Percentiles rank a stretch among this genome's conserved stretches.
These are phyloP conservation scores for Amblyraja radiata DNA, from an alignment of 2,797 vertebrate genomes.

Conservation along the genomic window DNA sequence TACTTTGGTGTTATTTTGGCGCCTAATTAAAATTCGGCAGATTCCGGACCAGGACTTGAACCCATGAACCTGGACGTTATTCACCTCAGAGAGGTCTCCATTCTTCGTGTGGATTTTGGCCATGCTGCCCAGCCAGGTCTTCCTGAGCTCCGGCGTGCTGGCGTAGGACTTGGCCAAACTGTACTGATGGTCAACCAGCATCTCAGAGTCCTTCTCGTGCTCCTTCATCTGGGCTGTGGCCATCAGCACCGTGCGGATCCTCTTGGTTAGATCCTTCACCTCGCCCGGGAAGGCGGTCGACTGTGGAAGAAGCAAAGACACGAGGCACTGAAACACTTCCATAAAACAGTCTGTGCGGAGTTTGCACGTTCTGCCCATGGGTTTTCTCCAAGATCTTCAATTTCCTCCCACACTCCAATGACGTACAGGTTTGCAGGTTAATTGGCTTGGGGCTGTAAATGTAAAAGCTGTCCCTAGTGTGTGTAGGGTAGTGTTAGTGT, in stretches of 20 bases:
- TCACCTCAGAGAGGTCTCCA: slow-evolving; percentile 87
- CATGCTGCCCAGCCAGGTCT: slow-evolving; percentile 96
- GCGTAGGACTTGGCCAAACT: slow-evolving; percentile 92
- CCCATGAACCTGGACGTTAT: not conserved
- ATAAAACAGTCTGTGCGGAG: not conserved
- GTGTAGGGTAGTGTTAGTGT: too few species aligned
- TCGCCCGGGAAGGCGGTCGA: slow-evolving; percentile 81
- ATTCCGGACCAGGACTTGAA: not conserved
- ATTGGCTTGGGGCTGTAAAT: too few species aligned
- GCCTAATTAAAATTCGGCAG: not conserved
- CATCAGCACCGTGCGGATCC: slow-evolving; percentile 93
- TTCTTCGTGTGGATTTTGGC: slow-evolving; percentile 91
- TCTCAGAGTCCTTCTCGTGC: slow-evolving; percentile 90
- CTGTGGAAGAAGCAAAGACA: slow-evolving; percentile 55
- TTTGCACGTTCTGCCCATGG: too few species aligned
- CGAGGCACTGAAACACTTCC: not conserved
- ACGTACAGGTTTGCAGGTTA: too few species aligned
- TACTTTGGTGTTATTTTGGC: too few species aligned
- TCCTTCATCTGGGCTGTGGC: slow-evolving; percentile 96
- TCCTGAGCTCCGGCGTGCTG: slow-evolving; percentile 86
- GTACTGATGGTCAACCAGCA: slow-evolving; percentile 92
- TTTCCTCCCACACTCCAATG: too few species aligned
- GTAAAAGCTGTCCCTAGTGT: too few species aligned
- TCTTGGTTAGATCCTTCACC: slow-evolving; percentile 90
- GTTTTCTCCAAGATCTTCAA: too few species aligned